Base-by-base conservation (phyloP, 2,113 vertebrate species). In the Takifugu flavidus region DNA sequence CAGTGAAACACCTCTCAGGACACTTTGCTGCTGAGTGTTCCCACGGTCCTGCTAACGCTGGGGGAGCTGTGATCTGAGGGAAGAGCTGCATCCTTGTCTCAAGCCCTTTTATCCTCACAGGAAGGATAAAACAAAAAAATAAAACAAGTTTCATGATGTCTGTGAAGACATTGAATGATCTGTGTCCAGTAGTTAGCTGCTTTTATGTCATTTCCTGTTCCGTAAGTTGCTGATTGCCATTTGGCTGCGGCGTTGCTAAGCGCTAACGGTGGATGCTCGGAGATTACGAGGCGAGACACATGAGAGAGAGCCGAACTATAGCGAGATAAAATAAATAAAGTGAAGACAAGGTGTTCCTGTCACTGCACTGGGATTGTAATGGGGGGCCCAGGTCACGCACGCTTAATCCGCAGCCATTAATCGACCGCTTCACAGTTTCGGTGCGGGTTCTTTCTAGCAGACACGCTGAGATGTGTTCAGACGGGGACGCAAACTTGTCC, bases 221-320 rank as follows among this genome's bases (percentile, higher is more conserved):
- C 11, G 34, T 10, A 11, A 62, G 64, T 72, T 53, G 49, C 43
- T 52, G 56, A 82, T 80, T 77, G 75, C 29, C 68, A 83, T 77
- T 82, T 70, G 59, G 54, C 43, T 39, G 66, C 59, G 60, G 52
- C 68, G 69, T 74, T 53, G 60, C 57, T 59, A 70, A 74, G 78
- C 81, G 82, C 81, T 85, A 84, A 80, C 84, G 81, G 86, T 82
- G 63, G 78, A 85, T 86, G 72, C 66, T 78, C 25, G 39, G 28
- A 77, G 72, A 87, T 81, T 59, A 82, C 68, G 55, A 54, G 75
- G 68, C 65, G 71, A 67, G 58, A 76, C 57, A 67, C 72, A 75
- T 66, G 72, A 80, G 67, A 70, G 73, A 50, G 74, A 57, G 43
- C 62, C 67, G 55, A 83, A 80, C 72, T 62, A 14, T 39, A 62